Evolutionary conservation across 2,797 vertebrate genomes (phyloP).

Genomic region (Poecilia velifera): DNA sequence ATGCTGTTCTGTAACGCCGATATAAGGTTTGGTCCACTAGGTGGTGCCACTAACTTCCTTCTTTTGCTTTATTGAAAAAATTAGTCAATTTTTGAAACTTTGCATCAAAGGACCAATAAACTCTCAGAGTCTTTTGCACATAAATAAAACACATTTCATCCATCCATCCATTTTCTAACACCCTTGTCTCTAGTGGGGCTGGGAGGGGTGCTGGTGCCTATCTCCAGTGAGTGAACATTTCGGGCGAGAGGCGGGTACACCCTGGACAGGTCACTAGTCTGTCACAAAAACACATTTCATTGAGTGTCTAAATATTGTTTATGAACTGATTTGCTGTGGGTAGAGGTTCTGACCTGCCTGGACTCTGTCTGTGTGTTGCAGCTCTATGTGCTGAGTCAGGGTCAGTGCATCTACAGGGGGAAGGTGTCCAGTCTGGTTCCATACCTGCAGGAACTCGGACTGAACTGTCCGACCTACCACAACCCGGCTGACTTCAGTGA

Average conservation of each 20-base stretch:
- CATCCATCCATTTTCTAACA: too few species aligned
- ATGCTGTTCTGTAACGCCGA: background rate
- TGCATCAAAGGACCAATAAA: background rate
- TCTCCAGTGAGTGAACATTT: too few species aligned
- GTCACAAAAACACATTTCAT: background rate
- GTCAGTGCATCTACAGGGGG: slow-evolving; percentile 95
- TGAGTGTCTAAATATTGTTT: background rate
- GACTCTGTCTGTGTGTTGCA: slow-evolving; percentile 73
- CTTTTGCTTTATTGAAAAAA: background rate
- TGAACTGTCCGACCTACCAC: slow-evolving; percentile 96
- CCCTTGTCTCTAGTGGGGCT: too few species aligned
- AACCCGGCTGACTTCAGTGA: slow-evolving; percentile 96
- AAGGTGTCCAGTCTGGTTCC: slow-evolving; percentile 91
- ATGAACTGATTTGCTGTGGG: background rate
- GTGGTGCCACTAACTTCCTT: background rate
- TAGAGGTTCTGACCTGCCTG: background rate
- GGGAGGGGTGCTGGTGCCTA: too few species aligned
- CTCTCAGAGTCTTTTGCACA: background rate
- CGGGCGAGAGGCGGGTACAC: too few species aligned
- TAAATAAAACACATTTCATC: background rate
- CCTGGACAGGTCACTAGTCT: too few species aligned
- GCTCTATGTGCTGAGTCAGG: slow-evolving; percentile 96
- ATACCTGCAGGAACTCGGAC: slow-evolving; percentile 90
- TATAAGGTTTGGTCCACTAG: background rate
- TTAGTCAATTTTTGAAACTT: background rate